phyloP scores from a whole-genome alignment of 2,797 vertebrate genomes.

The Dendrocincla fuliginosa region DNA sequence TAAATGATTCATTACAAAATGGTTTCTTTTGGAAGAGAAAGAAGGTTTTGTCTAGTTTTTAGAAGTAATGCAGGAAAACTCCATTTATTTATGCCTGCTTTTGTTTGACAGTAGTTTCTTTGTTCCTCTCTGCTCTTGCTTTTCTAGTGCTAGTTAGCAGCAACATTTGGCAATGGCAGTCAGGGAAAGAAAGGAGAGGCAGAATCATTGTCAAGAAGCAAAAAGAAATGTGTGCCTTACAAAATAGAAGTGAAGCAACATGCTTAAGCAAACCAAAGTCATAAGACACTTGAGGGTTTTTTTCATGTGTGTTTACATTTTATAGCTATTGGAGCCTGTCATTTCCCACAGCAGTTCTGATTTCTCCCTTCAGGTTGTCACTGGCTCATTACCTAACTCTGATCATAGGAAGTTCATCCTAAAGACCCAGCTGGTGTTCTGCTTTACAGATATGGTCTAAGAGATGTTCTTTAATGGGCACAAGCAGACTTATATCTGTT shows the following conservation, averaged over 20 bases:
- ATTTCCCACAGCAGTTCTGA: neutral
- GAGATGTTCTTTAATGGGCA: neutral
- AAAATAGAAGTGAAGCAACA: conserved; percentile 46
- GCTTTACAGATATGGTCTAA: neutral
- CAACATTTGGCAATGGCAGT: conserved; percentile 22
- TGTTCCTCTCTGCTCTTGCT: conserved; percentile 48
- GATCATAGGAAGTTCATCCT: neutral
- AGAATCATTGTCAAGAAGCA: conserved; percentile 43
- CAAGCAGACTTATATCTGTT: neutral
- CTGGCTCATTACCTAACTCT: neutral
- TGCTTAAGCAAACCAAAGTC: conserved; percentile 38
- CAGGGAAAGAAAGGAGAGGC: conserved; percentile 11
- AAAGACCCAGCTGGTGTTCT: neutral
- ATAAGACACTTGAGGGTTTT: neutral
- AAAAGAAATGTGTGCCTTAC: neutral
- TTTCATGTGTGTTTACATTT: neutral
- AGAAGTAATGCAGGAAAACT: conserved; percentile 56
- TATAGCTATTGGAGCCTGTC: neutral
- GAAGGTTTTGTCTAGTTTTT: conserved; percentile 62
- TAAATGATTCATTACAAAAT: conserved; percentile 58
- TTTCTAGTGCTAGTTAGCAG: conserved; percentile 56
- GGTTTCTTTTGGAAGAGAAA: conserved; percentile 55
- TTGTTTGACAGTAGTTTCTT: conserved; percentile 67
- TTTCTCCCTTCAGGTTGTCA: neutral
- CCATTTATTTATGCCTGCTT: conserved; percentile 63